Evolutionary conservation across 2,888 invertebrate species (phyloP), one percentile per base, ranked within the genome.

Genomic region (Acleris cristana): DNA sequence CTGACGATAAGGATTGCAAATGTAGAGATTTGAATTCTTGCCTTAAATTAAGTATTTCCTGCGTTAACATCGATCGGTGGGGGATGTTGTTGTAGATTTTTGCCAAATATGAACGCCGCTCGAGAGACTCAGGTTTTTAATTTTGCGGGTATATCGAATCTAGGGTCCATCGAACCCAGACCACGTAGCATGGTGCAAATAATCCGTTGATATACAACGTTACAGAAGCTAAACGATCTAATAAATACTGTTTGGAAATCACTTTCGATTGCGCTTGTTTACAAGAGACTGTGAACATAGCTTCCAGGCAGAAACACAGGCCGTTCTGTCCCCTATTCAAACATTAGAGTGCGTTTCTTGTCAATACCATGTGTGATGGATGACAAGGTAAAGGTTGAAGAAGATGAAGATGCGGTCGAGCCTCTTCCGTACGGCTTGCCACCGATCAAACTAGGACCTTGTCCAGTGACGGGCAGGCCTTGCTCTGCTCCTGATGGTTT

Each of bases 401-500:
- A 89, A 2, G 88, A 89, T 2, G 89, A 89, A 74, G 89, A 90
- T 53, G 89, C 85, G 70, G 71, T 80, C 0, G 85, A 89, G 67
- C 85, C 88, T 40, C 73, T 92, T 45, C 92, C 92, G 2, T 92
- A 92, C 68, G 92, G 92, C 1, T 74, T 92, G 23, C 92, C 92
- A 2, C 92, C 91, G 1, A 86, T 92, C 55, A 77, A 83, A 58
- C 84, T 92, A 2, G 91, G 90, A 4, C 92, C 92, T n/a, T 92
- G 92, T 78, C 91, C 92, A 56, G 84, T 92, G 10, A 73, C 91
- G 72, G 92, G 92, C 40, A 84, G 88, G 72, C 92, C 92, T 16
- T 92, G 92, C 67, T 74, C 86, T n/a, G 85, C 86, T 2, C 88
- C 92, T 16, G 92, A 92, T 68, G 92, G 92, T 19, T 92, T 90